Percentiles rank a stretch among this genome's conserved stretches.
phyloP scores from a whole-genome alignment of 2,888 invertebrate species.

The Habrosyne pyritoides region DNA sequence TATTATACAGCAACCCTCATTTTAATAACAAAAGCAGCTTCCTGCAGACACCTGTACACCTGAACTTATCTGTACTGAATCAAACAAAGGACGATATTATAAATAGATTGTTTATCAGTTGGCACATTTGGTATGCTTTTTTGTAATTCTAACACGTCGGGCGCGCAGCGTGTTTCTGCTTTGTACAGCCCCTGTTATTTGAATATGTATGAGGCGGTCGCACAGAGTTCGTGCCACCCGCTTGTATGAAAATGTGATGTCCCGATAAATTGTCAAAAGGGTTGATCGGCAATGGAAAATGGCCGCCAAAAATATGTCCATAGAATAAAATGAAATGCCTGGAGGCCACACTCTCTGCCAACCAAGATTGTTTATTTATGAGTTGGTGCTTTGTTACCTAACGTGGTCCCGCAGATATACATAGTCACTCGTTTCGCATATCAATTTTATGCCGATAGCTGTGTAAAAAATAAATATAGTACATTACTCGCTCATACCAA shows the following conservation, averaged over 20 bases:
- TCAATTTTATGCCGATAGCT: neutral
- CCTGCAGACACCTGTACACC: slow-evolving; percentile 1
- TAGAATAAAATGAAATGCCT: slow-evolving; percentile 56
- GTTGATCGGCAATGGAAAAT: slow-evolving; percentile 75
- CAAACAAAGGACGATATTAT: slow-evolving; percentile 23
- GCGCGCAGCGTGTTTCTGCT: slow-evolving; percentile 70
- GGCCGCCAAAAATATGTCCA: slow-evolving; percentile 64
- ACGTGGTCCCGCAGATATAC: slow-evolving; percentile 13
- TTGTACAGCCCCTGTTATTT: slow-evolving; percentile 71
- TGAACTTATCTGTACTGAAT: slow-evolving; percentile 21
- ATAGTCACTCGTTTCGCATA: slow-evolving; percentile 8
- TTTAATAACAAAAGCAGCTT: neutral
- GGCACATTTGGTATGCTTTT: slow-evolving; percentile 59
- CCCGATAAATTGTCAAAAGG: slow-evolving; percentile 82
- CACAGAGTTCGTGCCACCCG: slow-evolving; percentile 64
- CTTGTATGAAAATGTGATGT: slow-evolving; percentile 80
- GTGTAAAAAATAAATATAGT: neutral
- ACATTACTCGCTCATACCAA: no score
- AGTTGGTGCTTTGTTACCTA: slow-evolving; percentile 14
- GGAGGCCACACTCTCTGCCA: slow-evolving; percentile 46
- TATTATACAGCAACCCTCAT: neutral
- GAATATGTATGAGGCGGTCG: slow-evolving; percentile 78
- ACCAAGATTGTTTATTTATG: slow-evolving; percentile 57
- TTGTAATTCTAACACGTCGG: slow-evolving; percentile 76
- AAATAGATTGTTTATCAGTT: slow-evolving; percentile 63